Evolutionary conservation across 2,888 invertebrate genomes (phyloP), one percentile per base, ranked within the genome.

Genomic region (Daptonema setosum): DNA sequence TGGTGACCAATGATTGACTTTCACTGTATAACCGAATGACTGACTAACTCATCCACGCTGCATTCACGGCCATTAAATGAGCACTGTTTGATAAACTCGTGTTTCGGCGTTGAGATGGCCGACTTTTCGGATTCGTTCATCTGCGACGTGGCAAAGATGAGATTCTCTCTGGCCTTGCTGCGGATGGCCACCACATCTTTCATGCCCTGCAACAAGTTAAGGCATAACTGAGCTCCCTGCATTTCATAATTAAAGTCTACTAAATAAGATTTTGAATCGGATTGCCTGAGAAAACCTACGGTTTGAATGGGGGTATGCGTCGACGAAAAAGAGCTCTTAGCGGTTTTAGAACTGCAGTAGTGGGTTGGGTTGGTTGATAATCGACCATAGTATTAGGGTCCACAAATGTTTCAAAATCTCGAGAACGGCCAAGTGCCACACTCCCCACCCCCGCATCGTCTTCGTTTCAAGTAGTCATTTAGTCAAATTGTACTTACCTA

Each of bases 1-100:
- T 17, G 25, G 22, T n/a, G 28, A 29, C 47, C n/a, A n/a, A n/a
- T n/a, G n/a, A n/a, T n/a, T n/a, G n/a, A n/a, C n/a, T n/a, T n/a
- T 11, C 20, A 20, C 2, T 45, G 5, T 22, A 45, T 45, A n/a
- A n/a, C 30, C 14, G 5, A 28, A 2, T 8, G 2, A n/a, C 11
- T 5, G 8, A 25, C 63, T 30, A 28, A 68, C 68, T 63, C 58
- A 14, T 67, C 64, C 17, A 69, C 63, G 56, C 65, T 61, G 55
- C 68, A 68, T 45, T 67, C 64, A 14, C 62, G 54, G 20, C 68
- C 68, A 56, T 68, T 67, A 59, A 68, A 68, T 22, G 67, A 66
- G 58, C 68, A 67, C 54, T 66, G 65, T n/a, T 62, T 57, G 28
- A 67, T 66, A 54, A 68, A 63, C 56, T 67, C 67, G 8, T 28